Evolutionary conservation across 2,888 invertebrate species (phyloP).

Genomic region (Empis livida): DNA sequence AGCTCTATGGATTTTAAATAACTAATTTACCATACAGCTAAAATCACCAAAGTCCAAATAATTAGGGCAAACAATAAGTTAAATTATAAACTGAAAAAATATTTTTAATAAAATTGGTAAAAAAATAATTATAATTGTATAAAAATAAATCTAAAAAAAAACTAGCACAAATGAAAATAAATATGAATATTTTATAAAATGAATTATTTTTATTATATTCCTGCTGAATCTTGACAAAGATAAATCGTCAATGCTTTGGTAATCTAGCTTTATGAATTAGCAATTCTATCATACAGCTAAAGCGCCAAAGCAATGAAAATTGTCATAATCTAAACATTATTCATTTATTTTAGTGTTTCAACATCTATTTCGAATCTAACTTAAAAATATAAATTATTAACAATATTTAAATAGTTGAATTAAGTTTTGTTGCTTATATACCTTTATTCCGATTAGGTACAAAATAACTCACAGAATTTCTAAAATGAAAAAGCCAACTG

Average conservation of each 20-base stretch:
- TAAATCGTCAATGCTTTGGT: slow-evolving; percentile 66
- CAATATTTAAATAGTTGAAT: background rate
- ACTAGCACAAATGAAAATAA: slow-evolving; percentile 7
- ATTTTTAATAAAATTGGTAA: slow-evolving; percentile 7
- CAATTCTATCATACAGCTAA: slow-evolving; percentile 70
- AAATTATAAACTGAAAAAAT: slow-evolving; percentile 6
- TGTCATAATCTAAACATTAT: slow-evolving; percentile 20
- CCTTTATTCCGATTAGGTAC: slow-evolving; percentile 28
- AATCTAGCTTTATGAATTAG: slow-evolving; percentile 85
- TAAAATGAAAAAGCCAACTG: slow-evolving; percentile 38
- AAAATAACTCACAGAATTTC: slow-evolving; percentile 33
- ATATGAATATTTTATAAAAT: too few relatives aligned
- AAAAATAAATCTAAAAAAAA: slow-evolving; percentile 4
- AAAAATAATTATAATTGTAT: slow-evolving; percentile 7
- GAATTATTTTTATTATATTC: too few relatives aligned
- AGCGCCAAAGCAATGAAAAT: slow-evolving; percentile 71
- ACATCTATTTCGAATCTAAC: too few relatives aligned
- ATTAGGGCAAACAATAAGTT: slow-evolving; percentile 25
- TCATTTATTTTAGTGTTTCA: too few relatives aligned
- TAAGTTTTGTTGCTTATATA: background rate
- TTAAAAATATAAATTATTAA: too few relatives aligned
- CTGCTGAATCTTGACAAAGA: too few relatives aligned
- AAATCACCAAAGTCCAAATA: slow-evolving; percentile 58
- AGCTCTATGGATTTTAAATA: slow-evolving; percentile 50
- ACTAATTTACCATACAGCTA: slow-evolving; percentile 50